Percentiles rank a stretch among this genome's conserved stretches.
Evolutionary conservation across 2,113 vertebrate species (phyloP).

Genomic region (Callorhinus ursinus): DNA sequence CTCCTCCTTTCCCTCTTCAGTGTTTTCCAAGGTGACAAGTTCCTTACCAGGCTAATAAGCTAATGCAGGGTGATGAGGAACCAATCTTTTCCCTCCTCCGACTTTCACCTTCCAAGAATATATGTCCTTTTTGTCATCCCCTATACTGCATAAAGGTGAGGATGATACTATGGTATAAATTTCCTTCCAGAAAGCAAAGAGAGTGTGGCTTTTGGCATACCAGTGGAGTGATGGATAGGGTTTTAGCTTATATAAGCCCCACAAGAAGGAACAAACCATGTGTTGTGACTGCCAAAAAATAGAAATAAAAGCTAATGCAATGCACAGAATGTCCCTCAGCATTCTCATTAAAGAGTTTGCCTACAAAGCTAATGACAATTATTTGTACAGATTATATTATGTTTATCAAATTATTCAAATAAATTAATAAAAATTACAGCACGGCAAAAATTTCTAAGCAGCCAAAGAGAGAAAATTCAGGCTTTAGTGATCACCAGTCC

Average conservation of each 20-base stretch:
- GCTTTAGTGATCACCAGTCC: not conserved
- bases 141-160: not conserved
- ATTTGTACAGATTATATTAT: conserved; percentile 71
- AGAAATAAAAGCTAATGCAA: conserved; percentile 62
- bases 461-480: conserved; percentile 48
- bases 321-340: conserved; percentile 32
- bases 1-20: not conserved
- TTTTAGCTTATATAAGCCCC: conserved; percentile 4
- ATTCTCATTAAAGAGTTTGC: conserved; percentile 69
- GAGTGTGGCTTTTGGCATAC: not conserved
- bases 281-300: conserved; percentile 43
- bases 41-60: not conserved
- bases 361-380: conserved; percentile 67
- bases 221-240: not conserved
- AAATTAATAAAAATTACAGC: conserved; percentile 74
- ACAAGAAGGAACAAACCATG: not conserved
- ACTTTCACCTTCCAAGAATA: not conserved
- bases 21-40: not conserved
- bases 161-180: not conserved
- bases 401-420: conserved; percentile 72
- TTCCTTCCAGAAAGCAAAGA: not conserved
- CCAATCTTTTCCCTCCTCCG: not conserved
- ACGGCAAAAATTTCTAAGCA: conserved; percentile 48
- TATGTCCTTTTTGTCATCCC: not conserved
- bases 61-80: not conserved